These are phyloP conservation scores for Cololabis saira DNA, from an alignment of 2,113 vertebrate genomes.

Conservation along the genomic window DNA sequence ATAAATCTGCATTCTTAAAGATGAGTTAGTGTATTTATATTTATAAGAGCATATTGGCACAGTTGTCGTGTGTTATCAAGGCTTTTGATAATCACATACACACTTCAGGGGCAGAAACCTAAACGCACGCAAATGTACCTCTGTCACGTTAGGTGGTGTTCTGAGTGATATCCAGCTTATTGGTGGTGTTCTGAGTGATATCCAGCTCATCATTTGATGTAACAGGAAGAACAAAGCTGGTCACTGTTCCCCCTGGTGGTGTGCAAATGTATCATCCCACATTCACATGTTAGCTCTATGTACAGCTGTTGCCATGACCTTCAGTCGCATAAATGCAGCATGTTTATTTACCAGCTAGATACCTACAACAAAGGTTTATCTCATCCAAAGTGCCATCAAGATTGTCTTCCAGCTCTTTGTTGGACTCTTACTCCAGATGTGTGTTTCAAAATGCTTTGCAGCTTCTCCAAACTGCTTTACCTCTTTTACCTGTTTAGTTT, in stretches of 20 bases:
- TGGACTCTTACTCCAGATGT: not conserved
- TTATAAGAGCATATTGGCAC: not conserved
- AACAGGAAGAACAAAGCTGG: slow-evolving; percentile 5
- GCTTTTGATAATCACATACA: too few species aligned
- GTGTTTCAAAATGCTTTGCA: not conserved
- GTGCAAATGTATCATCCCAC: not conserved
- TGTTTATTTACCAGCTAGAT: slow-evolving; percentile 13
- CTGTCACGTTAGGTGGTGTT: not conserved
- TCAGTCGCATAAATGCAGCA: not conserved
- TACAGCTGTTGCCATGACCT: not conserved
- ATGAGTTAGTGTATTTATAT: not conserved
- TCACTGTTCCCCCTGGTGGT: slow-evolving; percentile 69
- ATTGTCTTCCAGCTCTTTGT: not conserved
- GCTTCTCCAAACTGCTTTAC: not conserved
- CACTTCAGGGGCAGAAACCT: too few species aligned
- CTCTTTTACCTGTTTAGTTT: not conserved
- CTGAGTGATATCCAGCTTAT: not conserved
- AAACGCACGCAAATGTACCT: too few species aligned
- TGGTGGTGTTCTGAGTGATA: not conserved
- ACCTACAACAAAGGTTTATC: not conserved
- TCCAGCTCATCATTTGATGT: not conserved
- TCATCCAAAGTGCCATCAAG: not conserved
- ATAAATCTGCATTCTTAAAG: not conserved
- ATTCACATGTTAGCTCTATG: not conserved
- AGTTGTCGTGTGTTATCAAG: not conserved